Percentiles rank a stretch among this genome's conserved stretches.
phyloP scores from a whole-genome alignment of 2,888 invertebrate species.

The Strigamia transsilvanica region DNA sequence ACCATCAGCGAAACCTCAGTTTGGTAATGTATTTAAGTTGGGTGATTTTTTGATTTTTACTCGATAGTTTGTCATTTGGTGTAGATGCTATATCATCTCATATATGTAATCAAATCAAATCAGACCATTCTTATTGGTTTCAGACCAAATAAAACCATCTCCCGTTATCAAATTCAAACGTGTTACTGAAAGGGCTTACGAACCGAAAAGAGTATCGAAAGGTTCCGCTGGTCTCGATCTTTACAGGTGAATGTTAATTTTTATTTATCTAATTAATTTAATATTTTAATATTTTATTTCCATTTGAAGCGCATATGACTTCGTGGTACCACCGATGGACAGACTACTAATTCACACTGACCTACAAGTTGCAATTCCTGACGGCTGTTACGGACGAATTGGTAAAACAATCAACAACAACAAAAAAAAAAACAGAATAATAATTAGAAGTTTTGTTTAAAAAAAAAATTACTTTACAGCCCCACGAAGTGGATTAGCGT shows the following conservation, averaged over 20 bases:
- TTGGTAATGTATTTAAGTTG: too few relatives aligned
- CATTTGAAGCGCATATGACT: conserved; percentile 82
- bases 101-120: too few relatives aligned
- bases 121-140: too few relatives aligned
- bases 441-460: too few relatives aligned
- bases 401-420: conserved; percentile 67
- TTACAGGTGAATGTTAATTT: conserved; percentile 71
- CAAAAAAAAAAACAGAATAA: too few relatives aligned
- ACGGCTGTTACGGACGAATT: conserved; percentile 91
- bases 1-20: too few relatives aligned
- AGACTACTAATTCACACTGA: conserved; percentile 90
- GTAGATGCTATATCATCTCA: too few relatives aligned
- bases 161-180: not conserved
- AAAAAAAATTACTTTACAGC: conserved; percentile 65
- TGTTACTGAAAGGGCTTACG: conserved; percentile 76
- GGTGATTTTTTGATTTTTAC: too few relatives aligned
- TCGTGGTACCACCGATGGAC: conserved; percentile 81
- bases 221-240: conserved; percentile 92
- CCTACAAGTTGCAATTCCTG: conserved; percentile 87
- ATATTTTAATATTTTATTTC: too few relatives aligned
- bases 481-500: conserved; percentile 92
- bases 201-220: conserved; percentile 84
- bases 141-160: too few relatives aligned
- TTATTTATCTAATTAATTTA: too few relatives aligned
- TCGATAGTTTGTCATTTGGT: too few relatives aligned